These are phyloP conservation scores for Lucifuga dentata DNA, from an alignment of 2,113 vertebrate genomes.

Conservation along the genomic window DNA sequence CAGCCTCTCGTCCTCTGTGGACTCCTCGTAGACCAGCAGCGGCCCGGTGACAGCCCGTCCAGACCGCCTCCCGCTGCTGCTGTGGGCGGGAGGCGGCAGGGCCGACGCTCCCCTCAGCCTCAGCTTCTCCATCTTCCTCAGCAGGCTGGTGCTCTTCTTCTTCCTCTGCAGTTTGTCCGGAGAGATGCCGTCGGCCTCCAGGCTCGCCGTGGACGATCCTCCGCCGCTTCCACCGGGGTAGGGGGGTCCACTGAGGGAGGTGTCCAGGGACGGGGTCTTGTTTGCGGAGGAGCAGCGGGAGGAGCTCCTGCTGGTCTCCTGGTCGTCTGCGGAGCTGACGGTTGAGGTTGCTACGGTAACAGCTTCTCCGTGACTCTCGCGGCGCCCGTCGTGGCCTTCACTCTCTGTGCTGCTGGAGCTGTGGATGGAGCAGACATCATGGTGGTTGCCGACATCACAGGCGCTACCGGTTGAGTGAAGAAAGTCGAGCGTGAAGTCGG, in stretches of 20 bases:
- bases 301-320: slow-evolving; percentile 78
- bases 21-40: slow-evolving; percentile 79
- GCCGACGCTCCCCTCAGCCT: slow-evolving; percentile 74
- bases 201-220: slow-evolving; percentile 43
- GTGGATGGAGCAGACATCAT: slow-evolving; percentile 82
- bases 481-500: slow-evolving; percentile 52
- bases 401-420: slow-evolving; percentile 88
- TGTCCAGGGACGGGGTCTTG: slow-evolving; percentile 69
- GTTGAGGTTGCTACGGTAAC: fast-evolving
- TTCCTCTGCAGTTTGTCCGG: slow-evolving; percentile 79
- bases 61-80: slow-evolving; percentile 30
- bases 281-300: slow-evolving; percentile 81
- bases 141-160: slow-evolving; percentile 83
- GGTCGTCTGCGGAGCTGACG: slow-evolving; percentile 65
- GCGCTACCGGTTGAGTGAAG: slow-evolving; percentile 50
- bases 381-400: slow-evolving; percentile 59
- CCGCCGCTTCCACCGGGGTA: slow-evolving; percentile 61
- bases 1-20: slow-evolving; percentile 75
- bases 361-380: neutral
- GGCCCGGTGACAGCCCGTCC: slow-evolving; percentile 77
- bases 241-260: slow-evolving; percentile 77
- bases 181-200: slow-evolving; percentile 53
- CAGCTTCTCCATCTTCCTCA: slow-evolving; percentile 90
- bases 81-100: slow-evolving; percentile 35
- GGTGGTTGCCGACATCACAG: slow-evolving; percentile 70